Conservation (phyloP, 2,888 invertebrate genomes). For the Phlogophora meticulosa region DNA sequence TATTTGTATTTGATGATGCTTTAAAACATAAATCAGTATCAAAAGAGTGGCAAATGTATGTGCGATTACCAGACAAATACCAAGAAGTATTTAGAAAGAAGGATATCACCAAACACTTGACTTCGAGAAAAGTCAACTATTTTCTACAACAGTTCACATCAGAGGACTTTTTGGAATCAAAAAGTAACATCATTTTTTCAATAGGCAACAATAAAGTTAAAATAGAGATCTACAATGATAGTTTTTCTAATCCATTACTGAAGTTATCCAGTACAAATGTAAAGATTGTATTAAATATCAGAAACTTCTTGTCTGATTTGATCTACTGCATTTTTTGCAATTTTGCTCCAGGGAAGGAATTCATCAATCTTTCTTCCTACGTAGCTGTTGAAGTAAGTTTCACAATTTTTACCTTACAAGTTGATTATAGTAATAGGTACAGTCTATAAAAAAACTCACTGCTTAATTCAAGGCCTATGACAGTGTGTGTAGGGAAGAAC, state of each 20-base stretch:
- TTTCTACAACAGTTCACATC: slow-evolving; percentile 72
- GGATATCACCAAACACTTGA: slow-evolving; percentile 63
- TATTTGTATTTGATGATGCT: slow-evolving; percentile 73
- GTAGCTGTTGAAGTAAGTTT: slow-evolving; percentile 79
- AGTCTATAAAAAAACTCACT: neutral
- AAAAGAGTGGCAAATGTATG: slow-evolving; percentile 71
- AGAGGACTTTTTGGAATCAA: slow-evolving; percentile 77
- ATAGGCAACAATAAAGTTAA: slow-evolving; percentile 73
- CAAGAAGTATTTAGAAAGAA: slow-evolving; percentile 70
- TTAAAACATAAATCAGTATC: slow-evolving; percentile 27
- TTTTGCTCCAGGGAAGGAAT: slow-evolving; percentile 65
- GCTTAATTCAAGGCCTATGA: neutral
- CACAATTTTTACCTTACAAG: no score
- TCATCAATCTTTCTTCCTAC: slow-evolving; percentile 75
- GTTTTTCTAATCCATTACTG: slow-evolving; percentile 73
- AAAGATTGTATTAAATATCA: slow-evolving; percentile 72
- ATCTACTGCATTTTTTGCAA: slow-evolving; percentile 70
- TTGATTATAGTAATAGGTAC: neutral
- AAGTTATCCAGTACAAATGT: slow-evolving; percentile 75
- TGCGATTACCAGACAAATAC: slow-evolving; percentile 77
- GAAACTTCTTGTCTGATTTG: slow-evolving; percentile 79
- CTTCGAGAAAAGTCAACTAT: slow-evolving; percentile 66
- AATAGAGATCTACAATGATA: slow-evolving; percentile 76
- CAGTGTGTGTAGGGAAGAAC: neutral
- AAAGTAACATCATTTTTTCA: slow-evolving; percentile 69